A percentile compares a stretch with the other conserved stretches of the same genome.
phyloP scores from a whole-genome alignment of 2,797 vertebrate species.

The Tokudaia muenninki region DNA sequence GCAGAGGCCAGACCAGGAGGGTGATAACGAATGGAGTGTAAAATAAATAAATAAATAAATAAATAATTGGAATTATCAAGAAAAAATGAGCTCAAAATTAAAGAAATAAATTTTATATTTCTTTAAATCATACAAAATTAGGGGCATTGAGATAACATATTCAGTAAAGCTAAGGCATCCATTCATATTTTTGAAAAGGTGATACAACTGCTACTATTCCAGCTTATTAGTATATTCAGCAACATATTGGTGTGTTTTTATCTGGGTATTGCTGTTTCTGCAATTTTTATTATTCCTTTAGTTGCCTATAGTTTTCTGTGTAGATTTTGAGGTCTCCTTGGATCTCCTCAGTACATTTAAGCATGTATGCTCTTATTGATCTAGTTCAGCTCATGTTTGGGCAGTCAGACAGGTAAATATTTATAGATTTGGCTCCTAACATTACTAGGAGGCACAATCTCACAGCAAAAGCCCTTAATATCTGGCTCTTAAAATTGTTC shows the following conservation, averaged over 20 bases:
- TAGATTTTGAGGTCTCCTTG: background rate
- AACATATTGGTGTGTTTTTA: background rate
- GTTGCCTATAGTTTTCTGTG: background rate
- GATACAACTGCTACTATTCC: background rate
- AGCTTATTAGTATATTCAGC: background rate
- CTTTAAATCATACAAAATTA: background rate
- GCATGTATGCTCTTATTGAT: background rate
- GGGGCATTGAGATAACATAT: background rate
- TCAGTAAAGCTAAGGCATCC: background rate
- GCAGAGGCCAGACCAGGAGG: too few relatives aligned
- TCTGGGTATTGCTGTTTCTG: background rate
- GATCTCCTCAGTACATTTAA: background rate
- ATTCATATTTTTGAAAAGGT: background rate
- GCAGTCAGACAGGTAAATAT: background rate
- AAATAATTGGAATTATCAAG: too few relatives aligned
- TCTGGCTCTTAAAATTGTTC: background rate
- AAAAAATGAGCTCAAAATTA: constrained; percentile 32
- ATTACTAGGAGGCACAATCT: background rate
- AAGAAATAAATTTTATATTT: background rate
- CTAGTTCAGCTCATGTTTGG: background rate
- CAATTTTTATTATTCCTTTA: background rate
- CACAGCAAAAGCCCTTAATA: background rate
- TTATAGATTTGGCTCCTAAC: background rate
- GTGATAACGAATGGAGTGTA: background rate
- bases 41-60: background rate